A percentile compares a stretch with the other conserved stretches of the same genome.
Evolutionary conservation across 2,888 invertebrate species (phyloP).

Genomic region (Pterobdella sp.): DNA sequence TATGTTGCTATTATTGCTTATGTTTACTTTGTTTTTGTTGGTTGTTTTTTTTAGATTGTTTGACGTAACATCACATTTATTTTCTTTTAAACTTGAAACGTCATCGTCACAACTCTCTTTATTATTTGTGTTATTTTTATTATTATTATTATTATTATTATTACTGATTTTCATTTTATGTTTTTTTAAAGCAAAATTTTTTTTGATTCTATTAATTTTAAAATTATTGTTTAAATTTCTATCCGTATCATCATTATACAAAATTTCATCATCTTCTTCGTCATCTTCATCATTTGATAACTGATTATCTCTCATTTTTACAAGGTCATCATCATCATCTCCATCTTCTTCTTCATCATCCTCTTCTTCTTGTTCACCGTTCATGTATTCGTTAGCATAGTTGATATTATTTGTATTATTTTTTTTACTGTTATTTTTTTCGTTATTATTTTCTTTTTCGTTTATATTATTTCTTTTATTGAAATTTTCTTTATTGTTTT

Average conservation of each 20-base stretch:
- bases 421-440: neutral
- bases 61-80: neutral
- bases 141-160: conserved; percentile 4
- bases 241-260: neutral
- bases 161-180: neutral
- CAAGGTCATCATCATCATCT: neutral
- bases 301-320: neutral
- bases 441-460: neutral
- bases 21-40: neutral
- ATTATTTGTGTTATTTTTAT: neutral
- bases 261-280: neutral
- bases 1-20: neutral
- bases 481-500: neutral
- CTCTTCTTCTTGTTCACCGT: conserved; percentile 1
- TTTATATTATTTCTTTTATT: neutral
- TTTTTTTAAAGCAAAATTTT: neutral
- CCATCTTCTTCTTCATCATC: conserved; percentile 9
- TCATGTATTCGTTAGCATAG: neutral
- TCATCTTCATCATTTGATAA: neutral
- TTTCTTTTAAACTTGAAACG: neutral
- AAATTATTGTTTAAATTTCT: neutral
- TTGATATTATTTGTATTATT: neutral
- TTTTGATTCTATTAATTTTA: neutral
- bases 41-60: neutral
- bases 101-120: neutral